Base-by-base conservation (phyloP, 2,888 invertebrate species). In the Spodoptera littoralis region DNA sequence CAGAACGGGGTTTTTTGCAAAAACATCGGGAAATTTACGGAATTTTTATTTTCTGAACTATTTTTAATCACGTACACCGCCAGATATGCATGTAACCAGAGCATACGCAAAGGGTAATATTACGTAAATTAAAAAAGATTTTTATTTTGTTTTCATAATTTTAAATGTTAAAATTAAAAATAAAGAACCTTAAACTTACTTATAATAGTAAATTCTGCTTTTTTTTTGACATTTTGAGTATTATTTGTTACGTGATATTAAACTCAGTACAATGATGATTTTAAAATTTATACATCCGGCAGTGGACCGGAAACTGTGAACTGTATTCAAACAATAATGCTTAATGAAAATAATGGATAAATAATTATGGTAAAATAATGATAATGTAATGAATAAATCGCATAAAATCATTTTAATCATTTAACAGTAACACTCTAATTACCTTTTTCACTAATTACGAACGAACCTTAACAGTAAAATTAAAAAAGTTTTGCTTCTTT, bases 1-100 rank as follows among this genome's bases (percentile, higher is more conserved):
- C 67, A 50, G 60, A 65, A 65, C 68, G 53, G 56, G 60, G 45
- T 51, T 68, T 80, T 79, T 56, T 55, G 53, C 57, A 57, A 57
- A 63, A 69, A 62, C 51, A 57, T 67, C 53, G 36, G 30, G n/a
- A 70, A 54, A 43, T 18, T n/a, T 53, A 43, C 49, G 11, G 36
- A 4, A 24, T 45, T 48, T 43, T 50, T 64, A 42, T 69, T 63
- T 51, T 44, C 11, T 49, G 13, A 51, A 27, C 53, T 58, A 70
- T 58, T 65, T 12, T 59, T 52, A 56, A 63, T 53, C 24, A 64
- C 59, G 22, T 61, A 48, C 46, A 27, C 49, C 36, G 43, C 6
- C 0, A 56, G 48, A 43, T 42, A 2, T 50, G 45, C 11, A 45
- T 18, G 52, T 61, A 56, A 58, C 30, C 52, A 52, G 47, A 65